Evolutionary conservation across 1,140 invertebrate species (phyloP), one percentile per base, ranked within the genome.

Genomic region (Acromyrmex charruanus): DNA sequence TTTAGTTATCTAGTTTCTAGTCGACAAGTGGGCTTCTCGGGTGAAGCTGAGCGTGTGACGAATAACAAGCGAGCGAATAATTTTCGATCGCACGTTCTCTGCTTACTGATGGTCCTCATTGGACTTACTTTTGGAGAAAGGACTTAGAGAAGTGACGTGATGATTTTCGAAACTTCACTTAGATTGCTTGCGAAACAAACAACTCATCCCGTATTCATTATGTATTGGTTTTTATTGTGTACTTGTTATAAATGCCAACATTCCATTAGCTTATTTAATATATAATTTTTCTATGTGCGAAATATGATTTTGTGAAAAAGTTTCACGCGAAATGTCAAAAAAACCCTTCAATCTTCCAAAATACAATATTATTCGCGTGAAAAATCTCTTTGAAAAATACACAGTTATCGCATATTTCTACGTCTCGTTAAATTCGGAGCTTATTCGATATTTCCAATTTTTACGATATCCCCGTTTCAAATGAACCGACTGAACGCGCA

Each of bases 101-200:
- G 80, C 80, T 61, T 84, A 75, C 69, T 61, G 69, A 84, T 84
- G n/a, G 69, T 53, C 77, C 31, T 69, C 77, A 51, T 69, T 63
- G 25, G 14, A 35, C 65, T 69, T 35, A 68, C 77, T 55, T 81
- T 81, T 81, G 14, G 77, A 81, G 77, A 81, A 71, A 81, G 77
- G 77, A 81, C 65, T 58, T 25, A 21, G 49, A 69, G 12, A 49
- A 80, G 31, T 81, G 65, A 71, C 65, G 77, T 10, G 77, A 39
- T 25, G 65, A 55, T 81, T 81, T 81, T 81, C 49, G 77, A 81
- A 81, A 81, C 49, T 55, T 35, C 31, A 14, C 77, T 80, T 16
- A 6, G 18, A 10, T 35, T 12, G 4, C 49, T 81, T 81, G 49
- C 68, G 77, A 81, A 81, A 81, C 49, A 14, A 81, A 10, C 4